Evolutionary conservation across 1,140 invertebrate species (phyloP), one percentile per base, ranked within the genome.

Genomic region (Apocrypta bakeri): DNA sequence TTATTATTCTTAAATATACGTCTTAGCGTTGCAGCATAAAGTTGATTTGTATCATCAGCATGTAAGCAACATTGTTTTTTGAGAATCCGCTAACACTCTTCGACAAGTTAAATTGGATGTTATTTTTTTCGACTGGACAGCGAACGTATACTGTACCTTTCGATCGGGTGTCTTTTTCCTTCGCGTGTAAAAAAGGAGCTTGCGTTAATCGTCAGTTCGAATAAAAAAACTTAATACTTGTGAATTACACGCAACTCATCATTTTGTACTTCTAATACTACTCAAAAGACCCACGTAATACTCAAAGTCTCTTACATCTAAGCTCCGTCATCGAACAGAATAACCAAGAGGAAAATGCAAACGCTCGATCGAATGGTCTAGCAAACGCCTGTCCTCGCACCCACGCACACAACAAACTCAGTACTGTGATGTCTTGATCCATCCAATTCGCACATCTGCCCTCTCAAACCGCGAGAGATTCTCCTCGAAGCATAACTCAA

Each of bases 241-340:
- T 64, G 12, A 25, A 64, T 63, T 56, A 56, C 48, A 66, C 25
- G 63, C 25, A 25, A 29, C 63, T 66, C 63, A 9, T 25, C 27
- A 25, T 56, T 77, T 77, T 77, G 75, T 77, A 79, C 77, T 73
- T 80, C 48, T 80, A 80, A 80, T 80, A 80, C 78, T 80, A 80
- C 42, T 79, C 25, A 48, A 79, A 79, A 80, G n/a, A 31, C 27
- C 27, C 27, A 33, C 40, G 64, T 80, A 80, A 80, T 80, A 80
- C 78, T 80, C 56, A 31, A 72, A 80, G 69, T 29, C 24, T 21
- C 78, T 80, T 80, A 80, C 61, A 72, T 14, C 66, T 78, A 78
- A 4, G 37, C 8, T 9, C n/a, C 6, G 25, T 21, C 25, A 71
- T 33, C 25, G 31, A 31, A 21, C 27, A 21, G 37, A 33, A 68